Base-by-base conservation (phyloP, 2,797 vertebrate genomes). In the Phaenicophaeus curvirostris region DNA sequence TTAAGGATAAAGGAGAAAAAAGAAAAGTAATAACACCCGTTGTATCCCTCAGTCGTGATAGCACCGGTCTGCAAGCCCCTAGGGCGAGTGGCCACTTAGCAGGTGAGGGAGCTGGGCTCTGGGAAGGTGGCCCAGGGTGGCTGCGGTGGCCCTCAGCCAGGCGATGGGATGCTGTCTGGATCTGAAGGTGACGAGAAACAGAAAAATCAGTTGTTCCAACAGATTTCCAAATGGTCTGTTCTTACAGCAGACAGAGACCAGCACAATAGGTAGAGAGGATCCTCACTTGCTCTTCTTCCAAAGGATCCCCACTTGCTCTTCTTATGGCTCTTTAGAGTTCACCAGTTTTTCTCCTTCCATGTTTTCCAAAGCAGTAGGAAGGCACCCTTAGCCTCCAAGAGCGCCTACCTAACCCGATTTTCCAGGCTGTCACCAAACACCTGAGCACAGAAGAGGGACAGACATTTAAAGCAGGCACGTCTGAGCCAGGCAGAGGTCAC, bases 371-470 rank as follows among this genome's bases (percentile, higher is more conserved):
- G 61, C 87, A 89, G 58, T 62, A 80, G 37, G 42, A 62, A 82
- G 41, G 42, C 88, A 82, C 53, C 66, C 76, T 76, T 13, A 31
- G 67, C 59, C 67, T 63, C 82, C 53, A n/a, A 85, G 90, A 93
- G 84, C 86, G 55, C 67, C 85, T 8, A 31, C 50, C 89, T 46
- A 66, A 37, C 68, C 11, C 4, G 12, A 58, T 89, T 58, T 85
- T 85, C 93, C 93, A 87, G 75, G 58, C 69, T 78, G 72, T 53
- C 74, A 73, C 90, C 39, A 0, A 90, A 85, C 59, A 85, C 78
- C 80, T 74, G 58, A 76, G 59, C 4, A 3, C 51, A 11, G 46
- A 71, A 91, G 68, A 73, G 25, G 53, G 8, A 53, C 33, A 71
- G 69, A 30, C 61, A 30, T 37, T 39, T 59, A 76, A 82, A 82